Conservation (phyloP, 2,113 vertebrate genomes). For the Corvus moneduloides region DNA sequence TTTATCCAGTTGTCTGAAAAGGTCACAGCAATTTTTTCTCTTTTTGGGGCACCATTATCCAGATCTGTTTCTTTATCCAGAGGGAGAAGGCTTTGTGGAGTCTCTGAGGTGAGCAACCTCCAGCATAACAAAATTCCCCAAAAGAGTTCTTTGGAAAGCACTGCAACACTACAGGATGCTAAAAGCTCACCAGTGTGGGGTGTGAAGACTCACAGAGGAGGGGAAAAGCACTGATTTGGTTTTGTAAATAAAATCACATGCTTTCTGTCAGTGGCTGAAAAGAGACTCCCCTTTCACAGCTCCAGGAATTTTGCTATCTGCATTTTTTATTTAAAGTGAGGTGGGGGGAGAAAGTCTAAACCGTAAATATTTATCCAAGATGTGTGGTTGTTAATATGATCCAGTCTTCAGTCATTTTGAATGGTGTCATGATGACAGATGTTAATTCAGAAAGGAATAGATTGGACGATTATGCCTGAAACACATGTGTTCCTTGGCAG, state of each 20-base stretch:
- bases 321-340: background rate
- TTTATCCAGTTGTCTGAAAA: background rate
- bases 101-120: constrained; percentile 8
- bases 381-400: constrained; percentile 57
- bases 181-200: background rate
- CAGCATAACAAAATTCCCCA: background rate
- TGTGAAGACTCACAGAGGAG: background rate
- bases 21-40: background rate
- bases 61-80: background rate
- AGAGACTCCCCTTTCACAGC: constrained; percentile 2
- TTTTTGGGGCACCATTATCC: background rate
- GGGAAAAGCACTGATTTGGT: background rate
- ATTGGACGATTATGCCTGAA: constrained; percentile 59
- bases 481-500: constrained; percentile 64
- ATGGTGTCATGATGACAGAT: constrained; percentile 64
- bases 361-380: constrained; percentile 66
- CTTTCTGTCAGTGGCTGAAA: background rate
- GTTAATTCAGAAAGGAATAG: constrained; percentile 69
- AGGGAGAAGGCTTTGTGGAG: background rate
- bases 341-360: background rate
- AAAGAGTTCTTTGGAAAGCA: background rate
- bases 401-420: constrained; percentile 62
- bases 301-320: constrained; percentile 25
- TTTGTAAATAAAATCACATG: constrained; percentile 28
- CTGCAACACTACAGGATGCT: background rate